Evolutionary conservation across 2,113 vertebrate species (phyloP).

Genomic region (Todiramphus saurophagus): DNA sequence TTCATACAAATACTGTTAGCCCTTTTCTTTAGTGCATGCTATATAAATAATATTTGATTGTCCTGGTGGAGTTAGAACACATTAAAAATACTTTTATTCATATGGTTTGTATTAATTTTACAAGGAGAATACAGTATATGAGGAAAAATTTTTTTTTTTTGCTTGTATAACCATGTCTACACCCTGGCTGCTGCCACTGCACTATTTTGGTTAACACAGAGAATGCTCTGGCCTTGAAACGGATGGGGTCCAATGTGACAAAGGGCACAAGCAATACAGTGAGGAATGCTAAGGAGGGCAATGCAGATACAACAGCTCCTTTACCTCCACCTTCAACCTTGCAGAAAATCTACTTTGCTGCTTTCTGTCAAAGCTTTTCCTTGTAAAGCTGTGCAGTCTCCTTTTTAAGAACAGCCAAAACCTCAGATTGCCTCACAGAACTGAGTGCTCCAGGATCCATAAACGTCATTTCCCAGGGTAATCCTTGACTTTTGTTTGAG

Average conservation of each 20-base stretch:
- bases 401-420: neutral
- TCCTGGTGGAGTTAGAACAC: neutral
- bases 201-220: neutral
- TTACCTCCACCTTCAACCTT: neutral
- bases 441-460: neutral
- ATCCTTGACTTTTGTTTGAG: conserved; percentile 45
- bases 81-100: neutral
- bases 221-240: neutral
- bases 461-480: conserved; percentile 47
- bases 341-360: neutral
- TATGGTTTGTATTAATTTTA: conserved; percentile 43
- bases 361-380: neutral
- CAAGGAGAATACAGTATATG: neutral
- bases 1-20: neutral
- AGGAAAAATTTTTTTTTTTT: neutral
- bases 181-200: neutral
- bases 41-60: neutral
- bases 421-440: conserved; percentile 43
- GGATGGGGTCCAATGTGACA: rapidly evolving
- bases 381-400: neutral
- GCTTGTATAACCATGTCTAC: neutral
- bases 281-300: neutral
- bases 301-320: neutral
- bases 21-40: neutral
- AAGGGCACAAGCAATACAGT: neutral